Percentiles rank a stretch among this genome's conserved stretches.
Evolutionary conservation across 2,888 invertebrate genomes (phyloP).

Genomic region (Xylota segnis): DNA sequence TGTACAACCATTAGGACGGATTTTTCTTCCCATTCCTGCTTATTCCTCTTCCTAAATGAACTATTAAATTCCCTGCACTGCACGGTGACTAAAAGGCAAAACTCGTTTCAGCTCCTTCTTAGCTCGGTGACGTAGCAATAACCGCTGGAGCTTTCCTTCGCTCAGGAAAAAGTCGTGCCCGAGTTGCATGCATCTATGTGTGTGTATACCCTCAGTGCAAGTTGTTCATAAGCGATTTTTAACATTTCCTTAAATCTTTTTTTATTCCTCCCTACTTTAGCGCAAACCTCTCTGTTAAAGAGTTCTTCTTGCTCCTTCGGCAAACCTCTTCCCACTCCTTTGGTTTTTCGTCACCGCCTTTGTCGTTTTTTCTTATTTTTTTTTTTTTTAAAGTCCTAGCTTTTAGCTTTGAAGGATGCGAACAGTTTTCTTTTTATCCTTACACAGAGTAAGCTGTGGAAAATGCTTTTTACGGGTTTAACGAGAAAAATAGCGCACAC

Average conservation of each 20-base stretch:
- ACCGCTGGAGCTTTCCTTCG: background rate
- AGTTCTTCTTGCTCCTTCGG: background rate
- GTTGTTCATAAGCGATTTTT: slow-evolving; percentile 40
- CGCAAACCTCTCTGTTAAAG: slow-evolving; percentile 4
- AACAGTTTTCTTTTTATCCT: background rate
- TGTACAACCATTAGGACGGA: too few relatives aligned
- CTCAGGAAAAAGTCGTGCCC: slow-evolving; percentile 23
- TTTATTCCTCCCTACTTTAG: background rate
- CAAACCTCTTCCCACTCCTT: background rate
- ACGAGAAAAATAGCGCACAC: slow-evolving; percentile 36
- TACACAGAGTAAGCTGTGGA: slow-evolving; percentile 1
- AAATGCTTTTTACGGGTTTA: slow-evolving; percentile 25
- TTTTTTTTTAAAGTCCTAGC: background rate
- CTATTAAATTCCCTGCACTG: slow-evolving; percentile 1
- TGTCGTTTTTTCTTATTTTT: background rate
- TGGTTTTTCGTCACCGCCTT: background rate
- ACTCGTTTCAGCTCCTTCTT: background rate
- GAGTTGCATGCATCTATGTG: slow-evolving; percentile 29
- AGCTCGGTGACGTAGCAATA: background rate
- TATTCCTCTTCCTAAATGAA: slow-evolving; percentile 5
- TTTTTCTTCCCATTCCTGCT: background rate
- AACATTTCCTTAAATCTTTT: slow-evolving; percentile 44
- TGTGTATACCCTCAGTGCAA: slow-evolving; percentile 11
- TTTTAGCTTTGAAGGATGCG: slow-evolving; percentile 18
- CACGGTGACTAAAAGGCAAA: background rate